These are phyloP conservation scores for Hapalemur alaotrensis DNA, from an alignment of 2,797 vertebrate genomes.

Conservation along the genomic window DNA sequence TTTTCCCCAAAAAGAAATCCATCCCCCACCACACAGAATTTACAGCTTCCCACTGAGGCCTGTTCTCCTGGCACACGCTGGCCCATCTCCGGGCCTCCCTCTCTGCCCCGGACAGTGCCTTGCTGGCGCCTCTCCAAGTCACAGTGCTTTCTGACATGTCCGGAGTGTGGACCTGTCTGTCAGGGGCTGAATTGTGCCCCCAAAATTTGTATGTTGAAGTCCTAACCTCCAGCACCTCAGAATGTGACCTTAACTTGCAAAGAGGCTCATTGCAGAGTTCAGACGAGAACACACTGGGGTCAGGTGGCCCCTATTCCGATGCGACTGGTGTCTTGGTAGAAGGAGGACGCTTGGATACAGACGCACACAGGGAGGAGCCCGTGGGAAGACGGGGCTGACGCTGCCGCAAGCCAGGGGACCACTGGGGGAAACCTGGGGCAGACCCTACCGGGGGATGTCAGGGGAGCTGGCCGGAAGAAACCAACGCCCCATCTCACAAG, in stretches of 20 bases:
- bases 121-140: rapidly evolving
- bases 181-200: rapidly evolving
- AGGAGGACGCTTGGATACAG: neutral
- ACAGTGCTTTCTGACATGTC: neutral
- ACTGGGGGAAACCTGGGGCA: neutral
- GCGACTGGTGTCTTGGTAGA: rapidly evolving
- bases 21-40: neutral
- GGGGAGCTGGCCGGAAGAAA: neutral
- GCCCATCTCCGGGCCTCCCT: rapidly evolving
- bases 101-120: rapidly evolving
- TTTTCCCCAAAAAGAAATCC: neutral
- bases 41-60: neutral
- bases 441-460: too few species aligned
- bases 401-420: neutral
- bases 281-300: rapidly evolving
- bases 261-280: too few species aligned
- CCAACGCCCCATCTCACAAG: rapidly evolving
- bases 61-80: rapidly evolving
- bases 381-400: rapidly evolving
- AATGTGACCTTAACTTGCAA: too few species aligned
- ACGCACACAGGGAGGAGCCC: rapidly evolving
- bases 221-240: too few species aligned
- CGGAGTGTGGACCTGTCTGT: rapidly evolving
- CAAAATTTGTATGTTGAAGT: rapidly evolving
- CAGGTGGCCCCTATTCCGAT: too few species aligned